These are phyloP conservation scores for Morpho helenor DNA, from an alignment of 2,888 invertebrate genomes.

Conservation along the genomic window DNA sequence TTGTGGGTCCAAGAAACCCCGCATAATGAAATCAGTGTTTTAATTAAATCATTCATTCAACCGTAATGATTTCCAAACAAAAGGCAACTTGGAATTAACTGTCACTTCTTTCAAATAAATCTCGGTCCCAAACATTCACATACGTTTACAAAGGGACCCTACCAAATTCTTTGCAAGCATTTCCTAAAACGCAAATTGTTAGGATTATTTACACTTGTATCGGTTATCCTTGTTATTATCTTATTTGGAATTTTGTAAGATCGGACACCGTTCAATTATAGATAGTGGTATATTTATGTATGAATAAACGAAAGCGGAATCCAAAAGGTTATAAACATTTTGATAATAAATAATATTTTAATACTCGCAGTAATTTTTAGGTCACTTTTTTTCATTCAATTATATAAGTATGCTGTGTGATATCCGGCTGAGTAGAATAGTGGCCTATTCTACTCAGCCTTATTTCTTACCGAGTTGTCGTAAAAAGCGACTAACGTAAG, in stretches of 20 bases:
- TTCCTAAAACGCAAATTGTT: constrained; percentile 10
- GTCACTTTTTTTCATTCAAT: too few species aligned
- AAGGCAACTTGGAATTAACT: constrained; percentile 14
- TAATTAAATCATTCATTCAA: constrained; percentile 25
- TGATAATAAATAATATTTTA: too few species aligned
- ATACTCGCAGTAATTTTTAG: too few species aligned
- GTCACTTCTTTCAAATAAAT: constrained; percentile 22
- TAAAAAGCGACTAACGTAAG: too few species aligned
- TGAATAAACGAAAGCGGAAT: constrained; percentile 15
- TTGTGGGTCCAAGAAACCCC: constrained; percentile 13
- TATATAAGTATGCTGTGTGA: too few species aligned
- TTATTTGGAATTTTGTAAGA: constrained; percentile 9
- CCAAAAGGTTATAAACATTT: constrained; percentile 12
- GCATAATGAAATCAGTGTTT: constrained; percentile 23
- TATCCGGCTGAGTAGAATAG: too few species aligned
- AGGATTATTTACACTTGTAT: constrained; percentile 13
- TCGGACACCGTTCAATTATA: constrained; percentile 20
- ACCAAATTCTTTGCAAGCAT: constrained; percentile 16
- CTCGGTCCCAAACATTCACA: constrained; percentile 14
- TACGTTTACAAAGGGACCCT: constrained; percentile 9
- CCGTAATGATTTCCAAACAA: constrained; percentile 18
- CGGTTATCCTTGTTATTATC: constrained; percentile 16
- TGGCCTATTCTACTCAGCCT: too few species aligned
- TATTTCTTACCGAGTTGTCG: too few species aligned
- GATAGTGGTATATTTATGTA: neutral